Percentiles rank a stretch among this genome's conserved stretches.
phyloP scores from a whole-genome alignment of 2,888 invertebrate species.

The Macrophya alboannulata region DNA sequence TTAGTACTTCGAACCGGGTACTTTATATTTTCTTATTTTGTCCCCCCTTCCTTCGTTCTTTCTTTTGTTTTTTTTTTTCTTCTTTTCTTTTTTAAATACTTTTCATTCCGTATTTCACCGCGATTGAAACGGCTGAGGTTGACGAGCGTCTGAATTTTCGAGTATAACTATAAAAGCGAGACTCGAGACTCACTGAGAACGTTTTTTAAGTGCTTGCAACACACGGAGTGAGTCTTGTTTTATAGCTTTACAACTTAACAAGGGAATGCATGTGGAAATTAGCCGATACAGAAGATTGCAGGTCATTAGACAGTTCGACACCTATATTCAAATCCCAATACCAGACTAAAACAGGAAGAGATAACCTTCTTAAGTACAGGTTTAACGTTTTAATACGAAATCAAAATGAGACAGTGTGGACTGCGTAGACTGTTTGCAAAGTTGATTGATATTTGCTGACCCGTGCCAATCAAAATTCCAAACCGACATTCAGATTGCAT shows the following conservation, averaged over 20 bases:
- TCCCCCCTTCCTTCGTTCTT: neutral
- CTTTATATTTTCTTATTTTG: neutral
- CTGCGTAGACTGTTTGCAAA: neutral
- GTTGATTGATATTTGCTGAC: conserved; percentile 43
- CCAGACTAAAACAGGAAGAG: conserved; percentile 34
- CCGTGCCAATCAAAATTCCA: conserved; percentile 18
- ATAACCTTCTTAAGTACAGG: conserved; percentile 17
- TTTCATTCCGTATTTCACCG: neutral
- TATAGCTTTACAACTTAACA: conserved; percentile 34
- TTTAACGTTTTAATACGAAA: neutral
- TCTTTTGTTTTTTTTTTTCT: too few species aligned
- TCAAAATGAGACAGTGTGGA: neutral
- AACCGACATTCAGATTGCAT: conserved; percentile 25
- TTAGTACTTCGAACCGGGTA: conserved; percentile 54
- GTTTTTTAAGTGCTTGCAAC: conserved; percentile 27
- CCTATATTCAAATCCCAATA: conserved; percentile 34
- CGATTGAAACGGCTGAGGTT: conserved; percentile 23
- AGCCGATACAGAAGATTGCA: conserved; percentile 4
- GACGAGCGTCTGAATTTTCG: conserved; percentile 36
- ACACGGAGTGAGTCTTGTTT: neutral
- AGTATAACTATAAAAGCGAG: conserved; percentile 36
- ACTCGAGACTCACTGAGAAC: conserved; percentile 31
- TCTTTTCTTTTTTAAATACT: neutral
- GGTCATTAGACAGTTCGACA: conserved; percentile 16
- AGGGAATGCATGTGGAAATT: conserved; percentile 1